These are phyloP conservation scores for Cheilosia soror DNA, from an alignment of 2,888 invertebrate genomes.

Conservation along the genomic window DNA sequence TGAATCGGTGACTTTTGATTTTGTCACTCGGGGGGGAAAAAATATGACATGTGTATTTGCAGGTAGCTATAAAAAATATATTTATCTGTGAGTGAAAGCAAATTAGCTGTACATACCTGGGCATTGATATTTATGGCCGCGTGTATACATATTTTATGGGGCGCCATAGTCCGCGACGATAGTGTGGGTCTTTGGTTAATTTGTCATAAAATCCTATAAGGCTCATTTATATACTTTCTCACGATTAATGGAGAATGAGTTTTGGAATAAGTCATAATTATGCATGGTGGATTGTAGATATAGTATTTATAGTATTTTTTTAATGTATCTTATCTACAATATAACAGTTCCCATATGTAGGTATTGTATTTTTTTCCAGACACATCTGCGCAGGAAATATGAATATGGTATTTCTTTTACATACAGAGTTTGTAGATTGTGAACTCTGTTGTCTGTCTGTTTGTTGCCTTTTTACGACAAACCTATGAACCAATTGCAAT, in stretches of 20 bases:
- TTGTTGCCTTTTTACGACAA: no score
- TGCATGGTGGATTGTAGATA: background rate
- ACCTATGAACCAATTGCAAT: no score
- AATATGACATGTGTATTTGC: constrained; percentile 3
- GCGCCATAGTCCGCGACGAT: constrained; percentile 39
- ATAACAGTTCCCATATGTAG: no score
- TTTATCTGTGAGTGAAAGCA: constrained; percentile 7
- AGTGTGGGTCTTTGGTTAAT: constrained; percentile 11
- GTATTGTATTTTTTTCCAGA: no score
- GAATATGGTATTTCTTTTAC: no score
- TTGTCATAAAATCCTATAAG: constrained; percentile 13
- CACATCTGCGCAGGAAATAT: no score
- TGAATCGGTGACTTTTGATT: constrained; percentile 39
- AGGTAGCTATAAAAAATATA: background rate
- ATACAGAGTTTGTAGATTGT: no score
- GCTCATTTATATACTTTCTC: constrained; percentile 36
- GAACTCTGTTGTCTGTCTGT: no score
- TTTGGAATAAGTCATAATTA: background rate
- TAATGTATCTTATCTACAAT: background rate
- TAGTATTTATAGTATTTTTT: no score
- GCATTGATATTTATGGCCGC: constrained; percentile 22
- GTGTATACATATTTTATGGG: constrained; percentile 28
- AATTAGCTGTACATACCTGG: constrained; percentile 10
- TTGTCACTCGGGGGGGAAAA: background rate
- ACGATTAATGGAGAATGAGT: constrained; percentile 13